A percentile compares a stretch with the other conserved stretches of the same genome.
phyloP scores from a whole-genome alignment of 2,797 vertebrate species.

The Pempheris klunzingeri region DNA sequence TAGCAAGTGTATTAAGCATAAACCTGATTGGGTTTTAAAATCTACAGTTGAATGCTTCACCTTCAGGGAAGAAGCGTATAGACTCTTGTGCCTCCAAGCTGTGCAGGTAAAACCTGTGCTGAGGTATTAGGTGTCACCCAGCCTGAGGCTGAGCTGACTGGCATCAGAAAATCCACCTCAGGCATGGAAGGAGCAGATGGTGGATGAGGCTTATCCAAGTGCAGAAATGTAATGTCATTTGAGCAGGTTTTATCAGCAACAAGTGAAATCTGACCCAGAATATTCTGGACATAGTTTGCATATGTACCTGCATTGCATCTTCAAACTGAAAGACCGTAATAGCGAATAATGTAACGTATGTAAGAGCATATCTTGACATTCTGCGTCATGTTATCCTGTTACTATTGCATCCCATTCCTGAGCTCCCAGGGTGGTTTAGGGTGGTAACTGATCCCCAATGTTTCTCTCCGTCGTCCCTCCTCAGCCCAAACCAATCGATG shows the following conservation, averaged over 20 bases:
- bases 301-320: neutral
- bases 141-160: conserved; percentile 1
- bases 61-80: neutral
- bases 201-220: neutral
- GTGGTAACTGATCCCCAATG: neutral
- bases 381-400: neutral
- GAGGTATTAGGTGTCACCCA: conserved; percentile 20
- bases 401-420: neutral
- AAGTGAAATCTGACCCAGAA: neutral
- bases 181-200: neutral
- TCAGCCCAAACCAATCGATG: conserved; percentile 96
- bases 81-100: neutral
- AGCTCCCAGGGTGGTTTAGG: neutral
- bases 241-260: neutral
- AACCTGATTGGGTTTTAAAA: neutral
- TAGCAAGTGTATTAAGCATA: neutral
- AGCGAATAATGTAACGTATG: neutral
- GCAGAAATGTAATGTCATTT: neutral
- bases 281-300: neutral
- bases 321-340: neutral
- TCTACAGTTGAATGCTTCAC: conserved; percentile 11
- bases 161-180: conserved; percentile 18
- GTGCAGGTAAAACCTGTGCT: neutral
- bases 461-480: conserved; percentile 14
- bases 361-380: neutral